Percentiles rank a stretch among this genome's conserved stretches.
phyloP scores from a whole-genome alignment of 2,113 vertebrate genomes.

The Mesocricetus auratus region DNA sequence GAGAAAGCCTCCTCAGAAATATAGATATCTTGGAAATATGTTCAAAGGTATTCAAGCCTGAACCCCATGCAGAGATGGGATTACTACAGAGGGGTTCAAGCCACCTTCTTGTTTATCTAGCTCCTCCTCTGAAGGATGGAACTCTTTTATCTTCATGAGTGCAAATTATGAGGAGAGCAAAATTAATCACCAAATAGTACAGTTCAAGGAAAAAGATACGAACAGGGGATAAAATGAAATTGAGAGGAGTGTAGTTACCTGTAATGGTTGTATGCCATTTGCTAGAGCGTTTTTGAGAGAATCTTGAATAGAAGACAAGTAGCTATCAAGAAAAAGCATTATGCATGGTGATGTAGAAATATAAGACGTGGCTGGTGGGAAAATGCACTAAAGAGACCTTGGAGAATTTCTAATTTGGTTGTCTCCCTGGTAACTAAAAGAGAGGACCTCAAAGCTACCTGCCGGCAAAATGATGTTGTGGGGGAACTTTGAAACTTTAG shows the following conservation, averaged over 20 bases:
- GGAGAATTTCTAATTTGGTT: not conserved
- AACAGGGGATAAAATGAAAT: not conserved
- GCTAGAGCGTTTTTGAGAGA: not conserved
- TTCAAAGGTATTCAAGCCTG: not conserved
- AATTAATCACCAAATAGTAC: not conserved
- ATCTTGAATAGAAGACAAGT: not conserved
- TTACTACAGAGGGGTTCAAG: not conserved
- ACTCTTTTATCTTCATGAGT: not conserved
- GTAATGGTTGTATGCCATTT: not conserved
- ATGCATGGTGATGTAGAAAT: not conserved
- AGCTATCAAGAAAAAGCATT: not conserved
- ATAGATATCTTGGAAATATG: not conserved
- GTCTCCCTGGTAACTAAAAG: not conserved
- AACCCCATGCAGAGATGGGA: not conserved
- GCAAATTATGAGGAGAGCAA: not conserved
- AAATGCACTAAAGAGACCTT: not conserved
- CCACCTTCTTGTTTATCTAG: not conserved
- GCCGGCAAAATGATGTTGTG: not conserved
- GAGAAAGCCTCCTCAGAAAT: not conserved
- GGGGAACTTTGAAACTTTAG: not conserved
- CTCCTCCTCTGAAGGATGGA: not conserved
- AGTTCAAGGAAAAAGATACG: not conserved
- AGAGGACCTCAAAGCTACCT: not conserved
- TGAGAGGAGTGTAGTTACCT: not conserved
- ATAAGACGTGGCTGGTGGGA: accelerated